Percentiles rank a stretch among this genome's conserved stretches.
Conservation (phyloP, 2,888 invertebrate genomes). For the Galerucella pusilla region DNA sequence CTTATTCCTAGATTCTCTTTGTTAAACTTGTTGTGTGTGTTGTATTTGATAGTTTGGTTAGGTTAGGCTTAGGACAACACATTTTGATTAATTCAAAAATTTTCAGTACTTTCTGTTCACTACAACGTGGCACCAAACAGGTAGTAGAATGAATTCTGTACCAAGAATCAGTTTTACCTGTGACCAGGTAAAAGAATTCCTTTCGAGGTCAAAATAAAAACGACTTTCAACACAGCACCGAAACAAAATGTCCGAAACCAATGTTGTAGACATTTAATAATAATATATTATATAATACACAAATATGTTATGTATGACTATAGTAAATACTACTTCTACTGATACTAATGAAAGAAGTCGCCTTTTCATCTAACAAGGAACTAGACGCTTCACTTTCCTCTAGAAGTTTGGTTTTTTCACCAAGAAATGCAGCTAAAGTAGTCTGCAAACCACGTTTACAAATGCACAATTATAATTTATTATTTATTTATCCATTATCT, state of each 20-base stretch:
- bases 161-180: background rate
- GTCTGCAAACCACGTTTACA: too few relatives aligned
- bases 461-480: too few relatives aligned
- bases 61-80: background rate
- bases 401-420: background rate
- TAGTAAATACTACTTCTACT: too few relatives aligned
- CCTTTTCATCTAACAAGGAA: background rate
- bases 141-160: background rate
- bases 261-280: background rate
- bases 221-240: background rate
- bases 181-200: conserved; percentile 6
- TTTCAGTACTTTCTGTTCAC: background rate
- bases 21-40: too few relatives aligned
- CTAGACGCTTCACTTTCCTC: background rate
- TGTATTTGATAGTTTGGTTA: too few relatives aligned
- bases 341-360: too few relatives aligned
- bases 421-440: too few relatives aligned
- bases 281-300: background rate
- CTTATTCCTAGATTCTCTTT: too few relatives aligned
- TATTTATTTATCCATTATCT: too few relatives aligned
- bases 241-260: background rate
- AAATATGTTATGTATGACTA: background rate
- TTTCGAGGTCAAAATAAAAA: background rate
- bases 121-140: background rate
- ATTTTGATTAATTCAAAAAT: background rate